Percentiles rank a stretch among this genome's conserved stretches.
phyloP scores from a whole-genome alignment of 2,113 vertebrate species.

The Mesoclemmys tuberculata region DNA sequence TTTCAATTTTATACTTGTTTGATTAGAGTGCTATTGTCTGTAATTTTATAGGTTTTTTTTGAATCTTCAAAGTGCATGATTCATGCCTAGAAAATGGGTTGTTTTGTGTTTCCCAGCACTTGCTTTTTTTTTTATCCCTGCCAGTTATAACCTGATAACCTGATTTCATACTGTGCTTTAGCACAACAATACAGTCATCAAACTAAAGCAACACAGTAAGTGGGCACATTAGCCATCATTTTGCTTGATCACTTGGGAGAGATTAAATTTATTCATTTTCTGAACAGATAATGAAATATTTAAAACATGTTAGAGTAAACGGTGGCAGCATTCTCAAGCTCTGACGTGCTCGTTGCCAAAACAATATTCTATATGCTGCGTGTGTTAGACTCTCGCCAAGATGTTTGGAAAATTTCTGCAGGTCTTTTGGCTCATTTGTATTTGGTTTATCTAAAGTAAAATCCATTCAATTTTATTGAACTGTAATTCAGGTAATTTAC shows the following conservation, averaged over 20 bases:
- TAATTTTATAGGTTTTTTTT: constrained; percentile 54
- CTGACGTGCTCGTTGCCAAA: constrained; percentile 50
- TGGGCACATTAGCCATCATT: constrained; percentile 83
- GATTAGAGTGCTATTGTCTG: constrained; percentile 65
- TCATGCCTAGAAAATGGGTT: constrained; percentile 57
- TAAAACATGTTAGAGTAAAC: constrained; percentile 77
- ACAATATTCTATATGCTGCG: background rate
- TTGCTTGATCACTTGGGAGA: constrained; percentile 83
- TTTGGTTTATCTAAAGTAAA: constrained; percentile 83
- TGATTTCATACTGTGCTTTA: constrained; percentile 82
- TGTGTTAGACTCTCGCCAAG: constrained; percentile 47
- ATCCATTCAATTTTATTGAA: constrained; percentile 88
- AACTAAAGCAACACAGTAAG: constrained; percentile 83
- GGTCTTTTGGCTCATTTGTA: constrained; percentile 74
- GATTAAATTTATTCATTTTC: constrained; percentile 85
- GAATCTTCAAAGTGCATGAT: constrained; percentile 64
- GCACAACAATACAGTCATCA: constrained; percentile 83
- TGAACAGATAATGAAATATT: constrained; percentile 85
- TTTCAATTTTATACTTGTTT: constrained; percentile 65
- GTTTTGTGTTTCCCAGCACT: constrained; percentile 71
- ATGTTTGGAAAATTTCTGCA: constrained; percentile 70
- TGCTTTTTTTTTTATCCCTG: constrained; percentile 72
- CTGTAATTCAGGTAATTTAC: constrained; percentile 88
- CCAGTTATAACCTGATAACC: constrained; percentile 83
- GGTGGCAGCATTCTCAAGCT: constrained; percentile 61